Evolutionary conservation across 2,888 invertebrate species (phyloP).

Genomic region (Meghimatium bilineatum): DNA sequence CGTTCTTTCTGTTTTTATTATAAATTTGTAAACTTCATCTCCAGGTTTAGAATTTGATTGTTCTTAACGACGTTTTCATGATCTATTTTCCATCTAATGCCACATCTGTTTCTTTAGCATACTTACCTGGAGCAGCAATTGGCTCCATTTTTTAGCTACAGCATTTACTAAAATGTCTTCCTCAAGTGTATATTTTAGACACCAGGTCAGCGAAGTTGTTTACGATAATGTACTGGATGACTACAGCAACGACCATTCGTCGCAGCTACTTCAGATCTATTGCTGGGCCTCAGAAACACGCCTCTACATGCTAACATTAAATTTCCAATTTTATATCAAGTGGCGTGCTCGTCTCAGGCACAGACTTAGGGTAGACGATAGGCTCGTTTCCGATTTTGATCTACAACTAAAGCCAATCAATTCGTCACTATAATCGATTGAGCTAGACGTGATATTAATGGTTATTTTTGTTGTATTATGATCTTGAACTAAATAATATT

Average conservation of each 20-base stretch:
- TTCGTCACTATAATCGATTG: not conserved
- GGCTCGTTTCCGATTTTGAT: conserved; percentile 20
- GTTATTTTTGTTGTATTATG: too few relatives aligned
- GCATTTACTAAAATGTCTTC: not conserved
- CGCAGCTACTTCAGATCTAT: conserved; percentile 23
- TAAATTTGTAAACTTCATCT: not conserved
- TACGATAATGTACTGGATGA: conserved; percentile 19
- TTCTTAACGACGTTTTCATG: not conserved
- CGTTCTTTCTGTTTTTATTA: too few relatives aligned
- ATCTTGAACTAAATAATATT: too few relatives aligned
- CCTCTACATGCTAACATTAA: not conserved
- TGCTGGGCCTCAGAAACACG: conserved; percentile 1
- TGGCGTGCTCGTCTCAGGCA: not conserved
- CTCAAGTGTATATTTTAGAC: not conserved
- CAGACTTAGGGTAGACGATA: conserved; percentile 20
- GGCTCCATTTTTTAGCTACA: not conserved
- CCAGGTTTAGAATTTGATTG: not conserved
- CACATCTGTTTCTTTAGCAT: not conserved
- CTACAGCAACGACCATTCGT: conserved; percentile 25
- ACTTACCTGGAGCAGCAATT: not conserved
- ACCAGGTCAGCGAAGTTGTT: conserved; percentile 14
- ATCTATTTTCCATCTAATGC: not conserved
- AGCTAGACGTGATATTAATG: too few relatives aligned
- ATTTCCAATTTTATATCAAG: not conserved
- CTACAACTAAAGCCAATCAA: not conserved